Evolutionary conservation across 2,113 vertebrate species (phyloP).

Genomic region (Gallinago undulata): DNA sequence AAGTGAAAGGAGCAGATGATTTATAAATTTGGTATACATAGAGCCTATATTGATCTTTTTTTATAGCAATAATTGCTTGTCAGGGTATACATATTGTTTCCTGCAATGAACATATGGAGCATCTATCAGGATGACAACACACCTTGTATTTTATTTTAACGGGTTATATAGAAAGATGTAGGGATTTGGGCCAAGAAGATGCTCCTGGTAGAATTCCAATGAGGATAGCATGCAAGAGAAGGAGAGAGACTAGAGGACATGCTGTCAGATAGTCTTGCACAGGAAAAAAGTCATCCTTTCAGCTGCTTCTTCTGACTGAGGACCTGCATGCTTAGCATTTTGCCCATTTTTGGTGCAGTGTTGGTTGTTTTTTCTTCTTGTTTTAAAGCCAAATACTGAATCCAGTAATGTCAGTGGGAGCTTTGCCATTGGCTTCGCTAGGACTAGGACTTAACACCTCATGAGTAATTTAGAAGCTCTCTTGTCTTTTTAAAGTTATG

Average conservation of each 20-base stretch:
- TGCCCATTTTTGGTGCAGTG: not conserved
- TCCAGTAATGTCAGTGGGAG: not conserved
- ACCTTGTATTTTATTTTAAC: not conserved
- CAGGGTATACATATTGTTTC: constrained; percentile 7
- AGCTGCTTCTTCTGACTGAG: not conserved
- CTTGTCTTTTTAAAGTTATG: not conserved
- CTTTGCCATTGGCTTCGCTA: not conserved
- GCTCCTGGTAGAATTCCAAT: not conserved
- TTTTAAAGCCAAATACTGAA: not conserved
- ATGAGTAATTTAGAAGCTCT: not conserved
- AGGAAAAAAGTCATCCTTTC: not conserved
- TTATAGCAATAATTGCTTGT: constrained; percentile 20
- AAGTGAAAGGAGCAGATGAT: not conserved
- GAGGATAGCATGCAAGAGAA: not conserved
- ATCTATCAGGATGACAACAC: constrained; percentile 13
- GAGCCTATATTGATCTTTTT: not conserved
- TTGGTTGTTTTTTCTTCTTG: not conserved
- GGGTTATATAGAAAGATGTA: not conserved
- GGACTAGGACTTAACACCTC: not conserved
- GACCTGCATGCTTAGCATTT: not conserved
- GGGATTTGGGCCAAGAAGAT: not conserved
- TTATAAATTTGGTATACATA: not conserved
- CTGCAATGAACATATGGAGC: not conserved
- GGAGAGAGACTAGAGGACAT: not conserved
- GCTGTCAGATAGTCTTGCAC: not conserved